Base-by-base conservation (phyloP, 2,113 vertebrate genomes). In the Grammomys surdaster region DNA sequence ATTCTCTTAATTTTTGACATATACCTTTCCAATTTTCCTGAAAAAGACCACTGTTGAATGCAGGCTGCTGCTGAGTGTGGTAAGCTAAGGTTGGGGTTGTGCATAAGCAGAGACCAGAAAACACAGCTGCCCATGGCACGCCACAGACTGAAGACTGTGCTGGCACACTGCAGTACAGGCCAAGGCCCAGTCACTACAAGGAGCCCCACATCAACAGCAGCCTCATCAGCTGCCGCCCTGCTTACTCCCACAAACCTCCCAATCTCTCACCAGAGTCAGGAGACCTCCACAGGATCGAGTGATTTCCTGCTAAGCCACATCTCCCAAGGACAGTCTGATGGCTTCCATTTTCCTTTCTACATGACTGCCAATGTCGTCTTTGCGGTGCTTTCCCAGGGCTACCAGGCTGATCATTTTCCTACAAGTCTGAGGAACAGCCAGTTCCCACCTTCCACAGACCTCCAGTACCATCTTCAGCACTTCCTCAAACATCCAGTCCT, bases 91-190 rank as follows among this genome's bases (percentile, higher is more conserved):
- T 54, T 97, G 95, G 88, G 97, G 95, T 96, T 89, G 90, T 89
- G 73, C 78, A 89, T 78, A 63, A 85, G 95, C 56, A 1, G 10
- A 33, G 80, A 89, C 93, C 95, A 97, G 84, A 96, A 97, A 97
- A 91, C 82, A 91, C 33, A 77, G 80, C 85, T 85, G 93, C 95
- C 95, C 73, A 86, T 54, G 87, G 94, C 91, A 91, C 11, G 82
- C 96, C 95, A 97, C 97, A 96, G 96, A 95, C 90, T 96, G 89
- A 95, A 78, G 93, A 95, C 88, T 96, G 10, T 69, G 94, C 56
- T 12, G n/a, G 63, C 54, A 56, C 36, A 22, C 10, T 73, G 36
- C 69, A 78, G 24, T 28, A 70, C 95, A 92, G 92, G 94, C 96
- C 89, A 69, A 96, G 51, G 84, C 94, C 96, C 94, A 92, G 90